These are phyloP conservation scores for Chinchilla lanigera DNA, from an alignment of 2,113 vertebrate species.

Conservation along the genomic window DNA sequence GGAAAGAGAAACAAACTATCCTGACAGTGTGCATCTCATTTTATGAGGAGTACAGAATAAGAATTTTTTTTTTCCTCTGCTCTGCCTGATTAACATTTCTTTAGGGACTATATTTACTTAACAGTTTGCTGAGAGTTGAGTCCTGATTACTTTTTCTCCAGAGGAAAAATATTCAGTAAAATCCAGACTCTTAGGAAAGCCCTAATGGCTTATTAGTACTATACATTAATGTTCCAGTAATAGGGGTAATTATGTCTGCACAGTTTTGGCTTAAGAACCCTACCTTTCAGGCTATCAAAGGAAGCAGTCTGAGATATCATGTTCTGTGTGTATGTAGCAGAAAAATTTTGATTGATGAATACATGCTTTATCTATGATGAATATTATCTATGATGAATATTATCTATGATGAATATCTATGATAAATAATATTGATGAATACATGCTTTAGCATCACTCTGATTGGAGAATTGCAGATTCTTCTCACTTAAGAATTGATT, in stretches of 20 bases:
- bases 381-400: too few species aligned
- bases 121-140: conserved; percentile 54
- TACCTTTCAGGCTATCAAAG: neutral
- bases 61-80: neutral
- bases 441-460: neutral
- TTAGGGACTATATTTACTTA: conserved; percentile 9
- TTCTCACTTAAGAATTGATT: neutral
- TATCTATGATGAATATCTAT: too few species aligned
- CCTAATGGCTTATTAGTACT: conserved; percentile 29
- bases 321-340: neutral
- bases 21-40: neutral
- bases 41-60: neutral
- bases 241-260: conserved; percentile 63
- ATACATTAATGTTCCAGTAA: conserved; percentile 55
- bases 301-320: neutral
- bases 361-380: neutral
- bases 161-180: neutral
- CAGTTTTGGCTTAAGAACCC: conserved; percentile 23
- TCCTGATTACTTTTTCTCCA: conserved; percentile 57
- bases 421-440: too few species aligned
- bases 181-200: conserved; percentile 61
- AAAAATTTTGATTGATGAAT: neutral
- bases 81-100: conserved; percentile 10
- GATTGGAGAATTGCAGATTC: neutral
- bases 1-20: neutral